Percentiles rank a stretch among this genome's conserved stretches.
Evolutionary conservation across 1,140 invertebrate species (phyloP).

Genomic region (Thaumatotibia leucotreta): DNA sequence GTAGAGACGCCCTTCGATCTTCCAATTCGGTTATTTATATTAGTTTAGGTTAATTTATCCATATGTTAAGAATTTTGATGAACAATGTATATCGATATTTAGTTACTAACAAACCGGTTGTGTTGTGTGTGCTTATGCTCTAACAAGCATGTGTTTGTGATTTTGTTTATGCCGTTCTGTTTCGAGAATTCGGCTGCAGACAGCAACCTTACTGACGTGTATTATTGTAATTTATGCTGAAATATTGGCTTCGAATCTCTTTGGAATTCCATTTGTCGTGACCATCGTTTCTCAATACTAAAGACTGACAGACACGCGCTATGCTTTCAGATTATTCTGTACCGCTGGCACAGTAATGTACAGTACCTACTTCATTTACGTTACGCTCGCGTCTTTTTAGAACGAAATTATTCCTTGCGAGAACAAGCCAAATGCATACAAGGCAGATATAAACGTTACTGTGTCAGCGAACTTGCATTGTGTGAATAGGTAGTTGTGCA

Average conservation of each 20-base stretch:
- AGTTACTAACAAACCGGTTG: constrained; percentile 74
- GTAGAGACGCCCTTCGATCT: constrained; percentile 36
- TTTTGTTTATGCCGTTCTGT: constrained; percentile 45
- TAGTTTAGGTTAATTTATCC: constrained; percentile 54
- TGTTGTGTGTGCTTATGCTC: constrained; percentile 73
- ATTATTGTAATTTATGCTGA: constrained; percentile 73
- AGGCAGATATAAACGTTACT: neutral
- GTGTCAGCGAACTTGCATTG: neutral
- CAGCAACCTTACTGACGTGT: constrained; percentile 37
- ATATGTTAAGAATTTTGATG: constrained; percentile 55
- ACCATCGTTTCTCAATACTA: constrained; percentile 35
- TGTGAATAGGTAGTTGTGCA: neutral
- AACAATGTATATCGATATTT: constrained; percentile 61
- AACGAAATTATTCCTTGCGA: neutral
- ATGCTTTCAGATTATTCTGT: constrained; percentile 33
- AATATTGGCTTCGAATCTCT: constrained; percentile 52
- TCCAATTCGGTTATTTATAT: constrained; percentile 66
- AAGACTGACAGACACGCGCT: constrained; percentile 51
- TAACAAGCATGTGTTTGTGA: constrained; percentile 74
- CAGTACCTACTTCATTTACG: neutral
- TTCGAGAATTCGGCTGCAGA: constrained; percentile 19
- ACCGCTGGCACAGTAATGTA: neutral
- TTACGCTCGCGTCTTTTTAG: neutral
- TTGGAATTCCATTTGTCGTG: constrained; percentile 30
- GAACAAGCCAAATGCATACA: neutral